Evolutionary conservation across 2,113 vertebrate species (phyloP).

Genomic region (Nannobrachium achirus): DNA sequence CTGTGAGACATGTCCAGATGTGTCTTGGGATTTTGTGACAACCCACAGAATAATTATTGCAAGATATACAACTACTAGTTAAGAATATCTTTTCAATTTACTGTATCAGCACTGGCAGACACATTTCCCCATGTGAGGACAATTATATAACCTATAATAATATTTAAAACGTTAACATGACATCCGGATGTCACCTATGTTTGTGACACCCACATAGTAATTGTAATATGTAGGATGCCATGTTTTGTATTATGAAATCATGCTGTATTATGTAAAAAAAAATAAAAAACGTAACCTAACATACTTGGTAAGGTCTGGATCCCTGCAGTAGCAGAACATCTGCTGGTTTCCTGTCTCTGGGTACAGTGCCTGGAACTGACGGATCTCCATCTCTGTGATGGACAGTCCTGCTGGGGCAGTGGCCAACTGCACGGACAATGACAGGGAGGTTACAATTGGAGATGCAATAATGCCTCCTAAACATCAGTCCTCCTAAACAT

Average conservation of each 20-base stretch:
- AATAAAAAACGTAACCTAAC: neutral
- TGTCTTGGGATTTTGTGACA: neutral
- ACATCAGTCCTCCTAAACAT: no score
- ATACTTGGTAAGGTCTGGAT: constrained; percentile 76
- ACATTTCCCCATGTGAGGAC: no score
- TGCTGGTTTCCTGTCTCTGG: constrained; percentile 55
- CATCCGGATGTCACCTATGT: no score
- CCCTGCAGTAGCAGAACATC: constrained; percentile 85
- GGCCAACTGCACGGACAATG: constrained; percentile 69
- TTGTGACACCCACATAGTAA: no score
- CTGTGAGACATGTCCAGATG: no score
- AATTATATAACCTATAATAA: no score
- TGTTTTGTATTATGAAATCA: no score
- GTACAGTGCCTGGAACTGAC: constrained; percentile 82
- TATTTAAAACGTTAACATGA: no score
- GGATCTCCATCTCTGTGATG: constrained; percentile 88
- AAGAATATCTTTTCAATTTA: no score
- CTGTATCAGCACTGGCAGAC: no score
- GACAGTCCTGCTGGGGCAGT: constrained; percentile 81
- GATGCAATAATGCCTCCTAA: no score
- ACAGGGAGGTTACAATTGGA: neutral
- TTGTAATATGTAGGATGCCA: no score
- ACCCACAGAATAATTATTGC: neutral
- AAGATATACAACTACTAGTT: neutral
- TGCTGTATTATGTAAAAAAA: neutral